Evolutionary conservation across 1,140 invertebrate species (phyloP), one percentile per base, ranked within the genome.

Genomic region (Oryzaephilus surinamensis): DNA sequence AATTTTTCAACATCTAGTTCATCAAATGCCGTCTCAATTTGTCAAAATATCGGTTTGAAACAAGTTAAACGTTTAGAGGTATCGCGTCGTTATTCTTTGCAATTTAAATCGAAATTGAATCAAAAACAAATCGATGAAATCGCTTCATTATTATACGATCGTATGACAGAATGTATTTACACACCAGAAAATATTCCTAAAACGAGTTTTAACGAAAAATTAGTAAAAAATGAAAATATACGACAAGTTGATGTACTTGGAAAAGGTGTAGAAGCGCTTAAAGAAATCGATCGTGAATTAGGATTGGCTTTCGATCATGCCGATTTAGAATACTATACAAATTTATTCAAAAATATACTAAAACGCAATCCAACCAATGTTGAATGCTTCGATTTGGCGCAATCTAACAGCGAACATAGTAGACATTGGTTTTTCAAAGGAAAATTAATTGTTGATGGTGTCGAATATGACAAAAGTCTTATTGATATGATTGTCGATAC

Each of bases 321-420:
- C 74, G 89, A 94, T 64, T 65, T 94, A 45, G 74, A 86, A 27
- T 92, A 82, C 57, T 93, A 94, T 51, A 82, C 80, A 24, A 67
- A 86, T 46, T 56, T 94, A 8, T 94, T 93, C 66, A 65, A 71
- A 38, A 69, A 79, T 32, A 83, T 85, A 48, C 63, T 95, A 1
- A 82, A 86, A 45, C 71, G 93, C 28, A 95, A 98, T 70, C 94
- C 95, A 10, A 98, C 94, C 0, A 96, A 86, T 61, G 92, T 97
- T 0, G 95, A 99, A 63, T 85, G 94, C 51, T 97, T 97, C 70
- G 95, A 98, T 70, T 73, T 97, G 32, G 94, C 95, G n/a, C 95
- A 99, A 64, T 95, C 91, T 11, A 98, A 98, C 60, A 95, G 86
- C 64, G 88, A 94, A 59, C 88, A 93, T 58, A 91, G 86, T 38